Evolutionary conservation across 2,888 invertebrate species (phyloP).

Genomic region (Anoncus sp.): DNA sequence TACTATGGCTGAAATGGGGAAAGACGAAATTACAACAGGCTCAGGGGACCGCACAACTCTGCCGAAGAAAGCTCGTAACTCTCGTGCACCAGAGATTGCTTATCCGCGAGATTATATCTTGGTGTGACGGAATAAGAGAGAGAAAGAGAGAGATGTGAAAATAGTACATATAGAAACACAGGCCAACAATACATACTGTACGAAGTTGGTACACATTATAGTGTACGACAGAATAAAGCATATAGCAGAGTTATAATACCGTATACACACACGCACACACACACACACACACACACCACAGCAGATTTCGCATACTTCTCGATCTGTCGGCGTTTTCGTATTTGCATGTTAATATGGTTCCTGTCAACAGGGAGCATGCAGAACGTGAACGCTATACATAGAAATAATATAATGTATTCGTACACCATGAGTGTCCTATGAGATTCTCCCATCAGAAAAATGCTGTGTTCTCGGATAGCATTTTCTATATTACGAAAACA

Average conservation of each 20-base stretch:
- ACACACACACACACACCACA: no score
- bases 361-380: neutral
- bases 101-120: slow-evolving; percentile 68
- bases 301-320: slow-evolving; percentile 30
- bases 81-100: slow-evolving; percentile 69
- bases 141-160: slow-evolving; percentile 34
- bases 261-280: slow-evolving; percentile 9
- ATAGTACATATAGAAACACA: slow-evolving; percentile 51
- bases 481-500: neutral
- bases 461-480: neutral
- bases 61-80: slow-evolving; percentile 66
- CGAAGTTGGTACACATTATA: slow-evolving; percentile 61
- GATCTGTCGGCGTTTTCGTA: slow-evolving; percentile 41
- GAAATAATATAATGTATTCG: neutral
- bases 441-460: neutral
- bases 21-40: slow-evolving; percentile 61
- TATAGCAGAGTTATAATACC: no score
- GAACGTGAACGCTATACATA: neutral
- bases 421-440: neutral
- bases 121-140: slow-evolving; percentile 60
- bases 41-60: slow-evolving; percentile 56
- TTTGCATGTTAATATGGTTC: slow-evolving; percentile 53
- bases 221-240: slow-evolving; percentile 37
- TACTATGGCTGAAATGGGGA: slow-evolving; percentile 47
- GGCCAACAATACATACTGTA: slow-evolving; percentile 53